Evolutionary conservation across 2,113 vertebrate genomes (phyloP).

Genomic region (Calidris pugnax): DNA sequence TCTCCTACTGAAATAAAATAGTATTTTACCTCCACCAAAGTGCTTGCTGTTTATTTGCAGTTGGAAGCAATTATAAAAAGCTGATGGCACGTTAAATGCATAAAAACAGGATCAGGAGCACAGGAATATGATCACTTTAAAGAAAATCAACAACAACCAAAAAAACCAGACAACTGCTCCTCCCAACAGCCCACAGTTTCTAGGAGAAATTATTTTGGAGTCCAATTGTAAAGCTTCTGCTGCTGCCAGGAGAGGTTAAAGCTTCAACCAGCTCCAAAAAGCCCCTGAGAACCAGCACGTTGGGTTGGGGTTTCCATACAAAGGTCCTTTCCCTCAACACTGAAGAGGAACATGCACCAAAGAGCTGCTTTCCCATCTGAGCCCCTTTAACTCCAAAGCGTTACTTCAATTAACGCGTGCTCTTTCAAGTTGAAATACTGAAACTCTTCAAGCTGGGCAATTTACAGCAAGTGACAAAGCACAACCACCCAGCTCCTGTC

Average conservation of each 20-base stretch:
- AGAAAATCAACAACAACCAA: background rate
- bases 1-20: constrained; percentile 34
- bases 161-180: background rate
- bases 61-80: constrained; percentile 21
- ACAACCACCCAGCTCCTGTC: background rate
- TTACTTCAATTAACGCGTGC: accelerated
- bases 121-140: background rate
- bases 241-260: background rate
- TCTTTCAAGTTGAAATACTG: background rate
- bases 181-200: background rate
- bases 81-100: background rate
- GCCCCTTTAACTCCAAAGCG: background rate
- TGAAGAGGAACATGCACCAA: background rate
- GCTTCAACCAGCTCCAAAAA: background rate
- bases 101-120: background rate
- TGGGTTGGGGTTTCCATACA: accelerated
- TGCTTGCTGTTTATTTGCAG: background rate
- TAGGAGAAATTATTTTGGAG: background rate
- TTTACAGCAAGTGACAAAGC: background rate
- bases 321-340: background rate
- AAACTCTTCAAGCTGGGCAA: background rate
- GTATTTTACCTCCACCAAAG: constrained; percentile 4
- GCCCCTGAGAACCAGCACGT: background rate
- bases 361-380: background rate
- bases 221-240: background rate